These are phyloP conservation scores for Geococcyx californianus DNA, from an alignment of 2,113 vertebrate genomes.

Conservation along the genomic window DNA sequence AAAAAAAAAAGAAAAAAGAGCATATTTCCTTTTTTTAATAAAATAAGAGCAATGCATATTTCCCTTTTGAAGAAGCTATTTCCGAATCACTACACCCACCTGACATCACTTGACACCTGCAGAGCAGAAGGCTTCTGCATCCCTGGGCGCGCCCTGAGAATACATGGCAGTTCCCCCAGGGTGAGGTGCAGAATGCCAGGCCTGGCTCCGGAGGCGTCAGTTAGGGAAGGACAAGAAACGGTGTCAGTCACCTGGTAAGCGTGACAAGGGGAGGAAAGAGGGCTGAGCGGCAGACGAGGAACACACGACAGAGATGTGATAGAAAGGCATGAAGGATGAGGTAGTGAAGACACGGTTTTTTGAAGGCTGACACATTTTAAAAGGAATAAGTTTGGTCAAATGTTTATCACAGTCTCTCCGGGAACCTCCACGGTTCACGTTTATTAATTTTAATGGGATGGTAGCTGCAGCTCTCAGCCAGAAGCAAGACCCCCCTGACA, in stretches of 20 bases:
- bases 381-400: background rate
- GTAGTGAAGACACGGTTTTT: background rate
- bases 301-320: background rate
- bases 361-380: conserved; percentile 16
- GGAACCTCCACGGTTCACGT: background rate
- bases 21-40: background rate
- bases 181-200: background rate
- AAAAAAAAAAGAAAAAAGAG: background rate
- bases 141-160: background rate
- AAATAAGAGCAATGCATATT: background rate
- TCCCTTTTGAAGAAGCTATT: background rate
- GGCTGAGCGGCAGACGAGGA: background rate
- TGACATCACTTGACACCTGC: background rate
- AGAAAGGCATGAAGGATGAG: background rate
- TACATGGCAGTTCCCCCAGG: accelerated
- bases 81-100: background rate
- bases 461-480: background rate
- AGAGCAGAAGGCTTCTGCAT: background rate
- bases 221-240: conserved; percentile 8
- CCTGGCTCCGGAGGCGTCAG: background rate
- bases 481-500: background rate
- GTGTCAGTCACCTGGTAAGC: background rate
- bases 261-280: background rate
- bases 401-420: background rate
- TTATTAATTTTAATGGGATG: conserved; percentile 39